Evolutionary conservation across 1,140 invertebrate genomes (phyloP), one percentile per base, ranked within the genome.

Genomic region (Drosophila ficusphila): DNA sequence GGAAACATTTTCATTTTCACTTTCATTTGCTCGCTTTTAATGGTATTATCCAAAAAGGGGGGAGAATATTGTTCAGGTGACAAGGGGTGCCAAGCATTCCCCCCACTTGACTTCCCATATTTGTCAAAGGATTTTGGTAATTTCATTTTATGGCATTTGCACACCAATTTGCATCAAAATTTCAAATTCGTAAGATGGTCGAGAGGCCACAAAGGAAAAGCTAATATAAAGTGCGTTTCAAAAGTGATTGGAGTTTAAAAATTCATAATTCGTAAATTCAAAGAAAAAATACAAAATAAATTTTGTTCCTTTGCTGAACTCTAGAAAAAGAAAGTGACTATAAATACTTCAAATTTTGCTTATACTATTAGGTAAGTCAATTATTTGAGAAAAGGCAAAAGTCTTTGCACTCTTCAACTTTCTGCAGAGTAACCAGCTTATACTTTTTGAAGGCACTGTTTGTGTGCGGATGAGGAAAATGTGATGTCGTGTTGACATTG

Each of bases 91-190:
- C 7, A 11, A 11, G 21, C 5, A 12, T 16, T 12, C 23, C 38
- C 39, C 29, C 56, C 19, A 31, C 71, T 47, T 18, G n/a, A n/a
- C n/a, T n/a, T 16, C 31, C 33, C 56, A 75, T 71, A 86, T 86
- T 81, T 88, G 82, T 86, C 81, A 86, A 86, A 86, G 81, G 79
- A 81, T 64, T 81, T 77, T 65, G 62, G 77, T 86, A 86, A 86
- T 86, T 88, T 70, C 61, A 74, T 74, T 74, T 65, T 57, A 48
- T 74, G 71, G 70, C 51, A 86, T 86, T 75, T 75, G 61, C 61
- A 67, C 60, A 57, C 38, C 60, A 75, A 74, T 75, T 75, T 75
- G 60, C 72, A 75, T 75, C 19, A 33, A 58, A 75, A 67, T 75
- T 61, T 42, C 51, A 52, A 44, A 57, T 51, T 58, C 23, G 12